A percentile compares a stretch with the other conserved stretches of the same genome.
Conservation (phyloP, 2,113 vertebrate genomes). For the Puffinus mauretanicus region DNA sequence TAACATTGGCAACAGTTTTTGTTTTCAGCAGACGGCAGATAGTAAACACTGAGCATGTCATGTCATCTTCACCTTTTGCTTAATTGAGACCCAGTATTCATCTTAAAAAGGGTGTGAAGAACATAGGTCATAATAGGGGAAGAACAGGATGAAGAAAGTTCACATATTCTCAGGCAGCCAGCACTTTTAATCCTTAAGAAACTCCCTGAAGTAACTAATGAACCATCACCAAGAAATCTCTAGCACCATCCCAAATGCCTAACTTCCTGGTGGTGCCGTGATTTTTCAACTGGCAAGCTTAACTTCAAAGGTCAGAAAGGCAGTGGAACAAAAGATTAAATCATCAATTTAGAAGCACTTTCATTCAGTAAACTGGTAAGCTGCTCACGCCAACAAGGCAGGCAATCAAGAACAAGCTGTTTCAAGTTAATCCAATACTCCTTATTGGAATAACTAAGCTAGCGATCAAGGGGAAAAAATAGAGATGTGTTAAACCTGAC, state of each 20-base stretch:
- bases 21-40: not conserved
- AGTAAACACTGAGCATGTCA: not conserved
- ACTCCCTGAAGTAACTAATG: not conserved
- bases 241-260: not conserved
- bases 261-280: not conserved
- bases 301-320: not conserved
- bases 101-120: not conserved
- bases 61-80: not conserved
- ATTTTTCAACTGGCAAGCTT: not conserved
- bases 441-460: not conserved
- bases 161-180: not conserved
- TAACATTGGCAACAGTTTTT: not conserved
- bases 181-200: not conserved
- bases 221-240: not conserved
- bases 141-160: not conserved
- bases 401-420: not conserved
- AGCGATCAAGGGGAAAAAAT: rapidly evolving
- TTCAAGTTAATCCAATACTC: not conserved
- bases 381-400: not conserved
- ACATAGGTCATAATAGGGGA: not conserved
- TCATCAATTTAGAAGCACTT: not conserved
- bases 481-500: not conserved
- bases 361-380: not conserved
- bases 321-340: not conserved
- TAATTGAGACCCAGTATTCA: not conserved